Conservation (phyloP, 2,888 invertebrate species). For the Marasmarcha lunaedactyla region DNA sequence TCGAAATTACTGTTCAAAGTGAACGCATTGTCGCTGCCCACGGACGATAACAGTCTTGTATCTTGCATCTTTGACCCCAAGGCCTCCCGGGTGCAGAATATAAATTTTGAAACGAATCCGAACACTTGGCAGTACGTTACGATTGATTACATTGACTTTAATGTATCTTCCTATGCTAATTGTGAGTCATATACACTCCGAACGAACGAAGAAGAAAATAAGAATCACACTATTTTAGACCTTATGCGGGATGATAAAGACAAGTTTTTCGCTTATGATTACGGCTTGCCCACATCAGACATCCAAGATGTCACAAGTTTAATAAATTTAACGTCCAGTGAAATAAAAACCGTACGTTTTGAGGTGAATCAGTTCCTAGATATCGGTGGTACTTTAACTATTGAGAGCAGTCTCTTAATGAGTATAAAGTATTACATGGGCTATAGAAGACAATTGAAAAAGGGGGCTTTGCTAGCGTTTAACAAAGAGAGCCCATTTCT, state of each 20-base stretch:
- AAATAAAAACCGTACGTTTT: constrained; percentile 76
- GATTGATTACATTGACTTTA: constrained; percentile 27
- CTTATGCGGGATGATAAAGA: constrained; percentile 73
- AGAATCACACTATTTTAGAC: constrained; percentile 35
- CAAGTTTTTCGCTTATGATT: constrained; percentile 82
- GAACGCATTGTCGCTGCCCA: constrained; percentile 65
- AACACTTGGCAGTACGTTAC: constrained; percentile 72
- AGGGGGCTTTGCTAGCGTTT: constrained; percentile 39
- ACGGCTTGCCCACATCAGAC: constrained; percentile 74
- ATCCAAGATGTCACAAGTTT: constrained; percentile 74
- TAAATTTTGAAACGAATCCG: constrained; percentile 67
- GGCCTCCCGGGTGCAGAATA: constrained; percentile 34
- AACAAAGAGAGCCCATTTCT: constrained; percentile 59
- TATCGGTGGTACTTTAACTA: constrained; percentile 82
- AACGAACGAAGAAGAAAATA: constrained; percentile 29
- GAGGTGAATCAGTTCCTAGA: constrained; percentile 77
- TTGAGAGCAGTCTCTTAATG: constrained; percentile 78
- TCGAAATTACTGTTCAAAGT: constrained; percentile 46
- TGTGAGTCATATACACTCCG: constrained; percentile 41
- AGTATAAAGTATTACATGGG: constrained; percentile 64
- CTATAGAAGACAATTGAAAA: constrained; percentile 35
- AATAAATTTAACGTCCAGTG: constrained; percentile 75
- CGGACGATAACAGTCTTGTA: constrained; percentile 53
- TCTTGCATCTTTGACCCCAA: constrained; percentile 59
- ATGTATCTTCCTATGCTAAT: constrained; percentile 34